Base-by-base conservation (phyloP, 2,113 vertebrate genomes). In the Hydrolagus affinis region DNA sequence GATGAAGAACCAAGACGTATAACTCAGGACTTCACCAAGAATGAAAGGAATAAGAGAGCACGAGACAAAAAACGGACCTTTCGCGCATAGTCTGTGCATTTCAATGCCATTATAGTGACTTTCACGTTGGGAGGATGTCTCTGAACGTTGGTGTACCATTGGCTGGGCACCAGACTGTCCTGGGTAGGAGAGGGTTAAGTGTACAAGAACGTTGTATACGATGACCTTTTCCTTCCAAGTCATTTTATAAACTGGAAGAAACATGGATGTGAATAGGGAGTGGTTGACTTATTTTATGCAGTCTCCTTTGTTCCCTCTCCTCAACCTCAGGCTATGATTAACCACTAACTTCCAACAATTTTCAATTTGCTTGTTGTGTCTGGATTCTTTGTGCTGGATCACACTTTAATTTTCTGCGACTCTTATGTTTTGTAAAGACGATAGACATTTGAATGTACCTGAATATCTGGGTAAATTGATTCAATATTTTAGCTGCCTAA, bases 191-290 rank as follows among this genome's bases (percentile, higher is more conserved):
- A 83, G 78, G 32, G 78, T 83, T 83, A 68, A 62, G 62, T 25
- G 56, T 56, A 76, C 60, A 78, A 12, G 28, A 28, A 30, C 10
- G 25, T 62, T 30, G 15, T 66, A 4, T 9, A 64, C 11, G 86
- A 86, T 86, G 87, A 85, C 56, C 85, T 89, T 89, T 87, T 86
- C 68, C 69, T 86, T 87, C 86, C 64, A 60, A 87, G 88, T 89
- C 89, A 73, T 71, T 90, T 90, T 89, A 90, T 90, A 72, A 85
- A 86, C 86, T 88, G 86, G 59, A 83, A 66, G 68, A 87, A 89
- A 88, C 85, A 69, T 86, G 87, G 89, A 90, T 87, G 87, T 85
- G 88, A 90, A 89, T 89, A 88, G 86, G 86, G 11, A 73, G 57
- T 86, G 86, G 66, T 30, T 87, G 0, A 0, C 25, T 0, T 19